These are phyloP conservation scores for Hydrolagus colliei DNA, from an alignment of 2,797 vertebrate genomes.

Conservation along the genomic window DNA sequence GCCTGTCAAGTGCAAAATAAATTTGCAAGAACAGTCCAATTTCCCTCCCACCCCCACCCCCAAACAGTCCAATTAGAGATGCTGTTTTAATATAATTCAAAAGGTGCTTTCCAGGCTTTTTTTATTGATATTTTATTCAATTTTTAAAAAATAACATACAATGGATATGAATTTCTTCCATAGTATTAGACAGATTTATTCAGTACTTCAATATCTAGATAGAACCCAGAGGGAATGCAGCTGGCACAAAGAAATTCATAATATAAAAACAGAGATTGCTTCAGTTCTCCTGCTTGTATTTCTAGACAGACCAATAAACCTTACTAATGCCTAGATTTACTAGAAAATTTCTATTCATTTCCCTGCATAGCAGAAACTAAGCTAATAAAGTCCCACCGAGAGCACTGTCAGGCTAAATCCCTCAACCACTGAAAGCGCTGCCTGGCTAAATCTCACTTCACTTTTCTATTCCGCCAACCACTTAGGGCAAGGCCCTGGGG, in stretches of 20 bases:
- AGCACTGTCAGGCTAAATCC: constrained; percentile 46
- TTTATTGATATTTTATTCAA: constrained; percentile 1
- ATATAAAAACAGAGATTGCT: constrained; percentile 35
- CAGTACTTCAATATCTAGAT: background rate
- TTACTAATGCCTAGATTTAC: constrained; percentile 45
- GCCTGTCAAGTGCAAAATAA: background rate
- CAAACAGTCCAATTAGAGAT: background rate
- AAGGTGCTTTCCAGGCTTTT: background rate
- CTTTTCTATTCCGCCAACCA: constrained; percentile 49
- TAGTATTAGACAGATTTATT: constrained; percentile 10
- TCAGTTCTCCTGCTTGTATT: constrained; percentile 31
- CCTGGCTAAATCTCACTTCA: constrained; percentile 47
- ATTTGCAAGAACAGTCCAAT: background rate
- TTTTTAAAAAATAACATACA: background rate
- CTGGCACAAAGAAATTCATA: constrained; percentile 27
- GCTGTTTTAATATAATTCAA: background rate
- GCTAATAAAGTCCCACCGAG: constrained; percentile 44
- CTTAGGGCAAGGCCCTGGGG: constrained; percentile 49
- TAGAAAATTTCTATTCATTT: constrained; percentile 48
- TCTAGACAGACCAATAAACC: constrained; percentile 40
- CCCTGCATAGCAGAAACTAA: constrained; percentile 46
- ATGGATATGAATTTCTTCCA: constrained; percentile 19
- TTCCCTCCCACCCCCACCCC: background rate
- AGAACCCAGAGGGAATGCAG: constrained; percentile 7
- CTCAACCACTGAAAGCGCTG: constrained; percentile 41